A percentile compares a stretch with the other conserved stretches of the same genome.
These are phyloP conservation scores for Muscidifurax raptorellus DNA, from an alignment of 1,140 invertebrate species.

Conservation along the genomic window DNA sequence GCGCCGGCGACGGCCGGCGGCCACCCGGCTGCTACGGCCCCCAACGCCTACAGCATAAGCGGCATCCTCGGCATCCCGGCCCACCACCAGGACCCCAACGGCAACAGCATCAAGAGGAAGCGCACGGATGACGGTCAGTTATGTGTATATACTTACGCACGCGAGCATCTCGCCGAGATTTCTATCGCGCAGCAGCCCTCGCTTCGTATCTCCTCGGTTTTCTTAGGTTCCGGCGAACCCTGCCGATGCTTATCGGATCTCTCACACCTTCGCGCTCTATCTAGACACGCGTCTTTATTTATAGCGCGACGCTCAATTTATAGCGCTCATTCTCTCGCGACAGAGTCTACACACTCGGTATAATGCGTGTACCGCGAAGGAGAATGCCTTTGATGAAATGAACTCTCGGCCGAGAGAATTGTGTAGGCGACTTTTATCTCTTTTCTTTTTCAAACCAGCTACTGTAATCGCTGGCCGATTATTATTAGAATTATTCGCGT, in stretches of 20 bases:
- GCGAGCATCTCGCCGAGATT: not conserved
- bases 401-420: too few relatives aligned
- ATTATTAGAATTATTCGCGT: too few relatives aligned
- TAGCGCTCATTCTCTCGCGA: too few relatives aligned
- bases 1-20: constrained; percentile 78
- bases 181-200: not conserved
- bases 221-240: too few relatives aligned
- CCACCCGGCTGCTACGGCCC: constrained; percentile 71
- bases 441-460: too few relatives aligned
- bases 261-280: not conserved
- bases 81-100: constrained; percentile 84
- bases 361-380: too few relatives aligned
- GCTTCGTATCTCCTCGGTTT: too few relatives aligned
- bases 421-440: too few relatives aligned
- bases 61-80: constrained; percentile 92
- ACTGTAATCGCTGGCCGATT: too few relatives aligned
- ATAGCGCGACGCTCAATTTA: not conserved
- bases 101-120: constrained; percentile 84
- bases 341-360: too few relatives aligned
- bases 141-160: not conserved
- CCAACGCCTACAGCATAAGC: constrained; percentile 91
- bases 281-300: constrained; percentile 9
- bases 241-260: not conserved
- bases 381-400: too few relatives aligned
- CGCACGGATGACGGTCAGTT: constrained; percentile 81